These are phyloP conservation scores for Agrypnia vestita DNA, from an alignment of 1,140 invertebrate species.

Conservation along the genomic window DNA sequence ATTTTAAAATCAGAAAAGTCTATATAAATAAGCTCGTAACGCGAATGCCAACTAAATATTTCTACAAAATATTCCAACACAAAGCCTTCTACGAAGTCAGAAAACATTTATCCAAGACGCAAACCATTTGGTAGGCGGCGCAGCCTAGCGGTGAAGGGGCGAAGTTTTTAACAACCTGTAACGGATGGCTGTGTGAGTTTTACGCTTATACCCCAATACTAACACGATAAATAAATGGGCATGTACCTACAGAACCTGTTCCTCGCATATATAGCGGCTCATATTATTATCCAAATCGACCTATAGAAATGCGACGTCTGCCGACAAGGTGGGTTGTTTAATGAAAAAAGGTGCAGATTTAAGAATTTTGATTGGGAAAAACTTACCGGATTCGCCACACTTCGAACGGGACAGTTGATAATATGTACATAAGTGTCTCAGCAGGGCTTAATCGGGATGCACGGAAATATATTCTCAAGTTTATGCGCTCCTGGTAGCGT, in stretches of 20 bases:
- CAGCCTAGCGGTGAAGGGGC: slow-evolving; percentile 38
- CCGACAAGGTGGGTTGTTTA: slow-evolving; percentile 24
- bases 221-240: slow-evolving; percentile 6
- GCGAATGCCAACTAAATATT: no score
- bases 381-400: slow-evolving; percentile 40
- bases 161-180: slow-evolving; percentile 46
- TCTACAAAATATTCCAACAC: neutral
- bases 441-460: neutral
- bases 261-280: slow-evolving; percentile 24
- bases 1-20: no score
- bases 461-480: slow-evolving; percentile 19
- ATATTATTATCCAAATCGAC: slow-evolving; percentile 29
- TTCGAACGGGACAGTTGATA: slow-evolving; percentile 15
- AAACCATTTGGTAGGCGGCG: slow-evolving; percentile 29
- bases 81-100: slow-evolving; percentile 3
- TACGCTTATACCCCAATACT: slow-evolving; percentile 7
- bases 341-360: slow-evolving; percentile 31
- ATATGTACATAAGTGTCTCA: slow-evolving; percentile 23
- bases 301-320: slow-evolving; percentile 39
- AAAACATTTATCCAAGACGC: slow-evolving; percentile 32
- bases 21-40: no score
- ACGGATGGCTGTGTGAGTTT: neutral
- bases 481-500: neutral
- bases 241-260: slow-evolving; percentile 24
- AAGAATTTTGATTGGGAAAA: slow-evolving; percentile 40